Evolutionary conservation across 1,140 invertebrate genomes (phyloP).

Genomic region (Tigriopus japonicus): DNA sequence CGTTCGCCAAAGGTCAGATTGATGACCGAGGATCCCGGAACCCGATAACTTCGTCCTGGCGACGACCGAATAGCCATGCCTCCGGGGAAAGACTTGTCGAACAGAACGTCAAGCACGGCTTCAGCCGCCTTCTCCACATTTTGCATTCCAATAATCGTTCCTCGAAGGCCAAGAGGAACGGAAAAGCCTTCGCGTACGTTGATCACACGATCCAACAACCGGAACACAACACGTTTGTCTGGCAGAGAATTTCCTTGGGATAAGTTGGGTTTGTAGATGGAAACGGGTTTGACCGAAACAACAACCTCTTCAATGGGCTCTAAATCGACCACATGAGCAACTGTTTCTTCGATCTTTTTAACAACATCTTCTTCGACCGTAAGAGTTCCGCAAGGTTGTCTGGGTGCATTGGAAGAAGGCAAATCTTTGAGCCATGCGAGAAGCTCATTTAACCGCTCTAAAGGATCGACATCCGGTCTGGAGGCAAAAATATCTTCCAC

Average conservation of each 20-base stretch:
- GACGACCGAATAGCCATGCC: constrained; percentile 37
- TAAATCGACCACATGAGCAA: constrained; percentile 28
- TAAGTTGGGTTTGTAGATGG: constrained; percentile 43
- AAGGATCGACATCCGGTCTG: constrained; percentile 19
- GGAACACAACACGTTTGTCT: constrained; percentile 41
- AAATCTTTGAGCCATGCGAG: constrained; percentile 48
- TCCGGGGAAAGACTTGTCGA: constrained; percentile 51
- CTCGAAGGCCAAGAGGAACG: constrained; percentile 57
- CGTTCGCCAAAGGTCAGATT: constrained; percentile 31
- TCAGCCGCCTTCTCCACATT: constrained; percentile 30
- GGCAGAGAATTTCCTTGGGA: constrained; percentile 34
- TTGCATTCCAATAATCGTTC: constrained; percentile 51
- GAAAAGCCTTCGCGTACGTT: constrained; percentile 45
- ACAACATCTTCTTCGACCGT: constrained; percentile 44
- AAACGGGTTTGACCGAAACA: constrained; percentile 36
- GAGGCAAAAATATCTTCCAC: constrained; percentile 40
- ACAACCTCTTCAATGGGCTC: constrained; percentile 14
- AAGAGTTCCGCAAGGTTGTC: constrained; percentile 42
- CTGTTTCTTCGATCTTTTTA: constrained; percentile 34
- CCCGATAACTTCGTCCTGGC: constrained; percentile 30
- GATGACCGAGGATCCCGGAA: constrained; percentile 35
- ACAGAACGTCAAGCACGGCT: constrained; percentile 47
- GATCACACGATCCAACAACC: constrained; percentile 63
- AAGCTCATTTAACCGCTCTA: constrained; percentile 34
- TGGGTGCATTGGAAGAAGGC: constrained; percentile 35